Percentiles rank a stretch among this genome's conserved stretches.
Conservation (phyloP, 2,113 vertebrate species). For the Seriola dumerili region DNA sequence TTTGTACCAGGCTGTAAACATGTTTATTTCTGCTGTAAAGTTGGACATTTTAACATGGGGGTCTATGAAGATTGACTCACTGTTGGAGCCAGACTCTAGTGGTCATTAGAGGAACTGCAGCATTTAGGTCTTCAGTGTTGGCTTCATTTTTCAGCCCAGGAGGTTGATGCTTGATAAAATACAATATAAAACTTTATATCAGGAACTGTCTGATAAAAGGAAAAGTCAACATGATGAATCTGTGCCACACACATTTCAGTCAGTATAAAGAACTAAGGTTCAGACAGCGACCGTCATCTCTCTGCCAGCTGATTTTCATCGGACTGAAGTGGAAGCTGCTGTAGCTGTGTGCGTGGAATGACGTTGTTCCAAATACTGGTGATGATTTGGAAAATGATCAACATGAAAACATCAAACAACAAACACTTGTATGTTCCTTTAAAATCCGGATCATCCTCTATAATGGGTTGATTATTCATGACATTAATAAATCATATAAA, state of each 20-base stretch:
- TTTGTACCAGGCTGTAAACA: too few relatives aligned
- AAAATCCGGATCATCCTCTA: background rate
- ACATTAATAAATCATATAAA: conserved; percentile 47
- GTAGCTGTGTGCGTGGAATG: background rate
- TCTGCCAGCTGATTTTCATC: background rate
- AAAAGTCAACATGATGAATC: too few relatives aligned
- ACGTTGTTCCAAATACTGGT: background rate
- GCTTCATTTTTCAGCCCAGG: too few relatives aligned
- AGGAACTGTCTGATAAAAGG: too few relatives aligned
- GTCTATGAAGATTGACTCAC: too few relatives aligned
- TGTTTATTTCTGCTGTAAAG: too few relatives aligned
- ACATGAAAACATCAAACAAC: background rate
- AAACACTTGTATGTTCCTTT: background rate
- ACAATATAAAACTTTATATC: too few relatives aligned
- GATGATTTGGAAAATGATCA: background rate
- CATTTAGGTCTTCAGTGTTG: too few relatives aligned
- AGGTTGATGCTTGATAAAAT: too few relatives aligned
- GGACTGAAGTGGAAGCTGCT: background rate
- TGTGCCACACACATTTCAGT: background rate
- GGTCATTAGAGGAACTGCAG: too few relatives aligned
- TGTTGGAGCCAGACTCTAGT: too few relatives aligned
- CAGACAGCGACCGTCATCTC: background rate
- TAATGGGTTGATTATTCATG: conserved; percentile 19
- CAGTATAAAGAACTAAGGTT: background rate
- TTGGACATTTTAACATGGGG: too few relatives aligned